phyloP scores from a whole-genome alignment of 2,888 invertebrate species.

The Exephanes ischioxanthus region DNA sequence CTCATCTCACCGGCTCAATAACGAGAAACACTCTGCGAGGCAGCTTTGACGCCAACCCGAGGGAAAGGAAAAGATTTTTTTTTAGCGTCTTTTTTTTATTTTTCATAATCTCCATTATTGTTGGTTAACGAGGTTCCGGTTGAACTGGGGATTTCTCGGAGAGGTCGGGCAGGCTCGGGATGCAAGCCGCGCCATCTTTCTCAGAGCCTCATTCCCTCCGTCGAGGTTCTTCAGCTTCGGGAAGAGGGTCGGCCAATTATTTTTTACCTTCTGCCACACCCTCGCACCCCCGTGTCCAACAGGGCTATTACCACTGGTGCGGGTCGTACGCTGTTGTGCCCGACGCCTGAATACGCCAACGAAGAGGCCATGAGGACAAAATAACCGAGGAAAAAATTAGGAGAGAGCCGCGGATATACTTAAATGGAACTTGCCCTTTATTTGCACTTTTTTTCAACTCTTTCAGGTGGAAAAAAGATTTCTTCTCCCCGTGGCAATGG shows the following conservation, averaged over 20 bases:
- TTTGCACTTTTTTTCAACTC: slow-evolving; percentile 20
- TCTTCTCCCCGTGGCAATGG: too few species aligned
- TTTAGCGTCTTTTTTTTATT: slow-evolving; percentile 37
- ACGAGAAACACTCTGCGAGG: slow-evolving; percentile 35
- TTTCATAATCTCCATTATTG: slow-evolving; percentile 73
- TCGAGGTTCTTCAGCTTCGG: not conserved
- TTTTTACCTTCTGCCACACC: slow-evolving; percentile 49
- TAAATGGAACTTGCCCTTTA: not conserved
- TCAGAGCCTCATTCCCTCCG: not conserved
- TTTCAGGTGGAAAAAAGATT: not conserved
- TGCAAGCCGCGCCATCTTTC: slow-evolving; percentile 12
- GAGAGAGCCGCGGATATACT: not conserved
- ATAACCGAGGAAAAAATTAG: slow-evolving; percentile 16
- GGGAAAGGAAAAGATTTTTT: slow-evolving; percentile 29
- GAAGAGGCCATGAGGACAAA: slow-evolving; percentile 11
- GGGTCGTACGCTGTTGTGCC: not conserved
- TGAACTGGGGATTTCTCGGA: slow-evolving; percentile 56
- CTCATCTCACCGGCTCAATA: slow-evolving; percentile 38
- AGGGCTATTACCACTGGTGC: slow-evolving; percentile 40
- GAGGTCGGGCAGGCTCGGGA: slow-evolving; percentile 8
- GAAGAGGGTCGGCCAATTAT: slow-evolving; percentile 65
- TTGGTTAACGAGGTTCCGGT: slow-evolving; percentile 71
- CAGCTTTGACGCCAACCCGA: slow-evolving; percentile 51
- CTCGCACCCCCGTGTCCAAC: not conserved
- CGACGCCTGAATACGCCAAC: slow-evolving; percentile 40